Base-by-base conservation (phyloP, 2,888 invertebrate genomes). In the Drosophila ochracea region DNA sequence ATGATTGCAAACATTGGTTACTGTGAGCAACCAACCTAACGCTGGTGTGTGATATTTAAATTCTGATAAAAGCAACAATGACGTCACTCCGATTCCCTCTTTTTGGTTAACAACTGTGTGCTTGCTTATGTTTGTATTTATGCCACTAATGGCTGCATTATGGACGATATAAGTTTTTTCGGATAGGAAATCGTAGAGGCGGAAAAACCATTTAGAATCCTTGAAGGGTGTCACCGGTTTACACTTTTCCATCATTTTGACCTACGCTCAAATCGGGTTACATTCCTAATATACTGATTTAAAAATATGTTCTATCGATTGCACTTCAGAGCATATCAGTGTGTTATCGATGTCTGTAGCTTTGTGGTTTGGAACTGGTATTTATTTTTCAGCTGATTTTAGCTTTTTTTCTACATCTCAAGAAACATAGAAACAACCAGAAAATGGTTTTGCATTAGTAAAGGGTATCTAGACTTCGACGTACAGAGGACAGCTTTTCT, bases 51-150 rank as follows among this genome's bases (percentile, higher is more conserved):
- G 54, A 41, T 50, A 39, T 61, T 47, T 50, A 31, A 28, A 54
- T 50, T 35, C 31, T 57, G 31, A 43, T 53, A 37, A 25, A 31
- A 54, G 54, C 25, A 54, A 39, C 16, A 60, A 59, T 83, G 82
- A 85, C 83, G 83, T 83, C 85, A 83, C 71, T 39, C 35, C 28
- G 52, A 64, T 60, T 69, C 43, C 66, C 49, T 65, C 35, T 47
- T 50, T 58, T 67, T 71, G 19, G 30, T 52, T 52, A n/a, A 30
- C 5, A 52, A 30, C 52, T 13, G 19, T 13, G n/a, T 30, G 19
- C 3, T 19, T n/a, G n/a, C 10, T 50, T 28, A 30, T 19, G 50
- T 30, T 30, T 30, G 19, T 16, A 16, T 16, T 16, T 47, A 47
- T 16, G 9, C 16, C 7, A 9, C 16, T 47, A 4, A 16, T 16